Conservation (phyloP, 2,797 vertebrate genomes). For the Pseudomugil tenellus region DNA sequence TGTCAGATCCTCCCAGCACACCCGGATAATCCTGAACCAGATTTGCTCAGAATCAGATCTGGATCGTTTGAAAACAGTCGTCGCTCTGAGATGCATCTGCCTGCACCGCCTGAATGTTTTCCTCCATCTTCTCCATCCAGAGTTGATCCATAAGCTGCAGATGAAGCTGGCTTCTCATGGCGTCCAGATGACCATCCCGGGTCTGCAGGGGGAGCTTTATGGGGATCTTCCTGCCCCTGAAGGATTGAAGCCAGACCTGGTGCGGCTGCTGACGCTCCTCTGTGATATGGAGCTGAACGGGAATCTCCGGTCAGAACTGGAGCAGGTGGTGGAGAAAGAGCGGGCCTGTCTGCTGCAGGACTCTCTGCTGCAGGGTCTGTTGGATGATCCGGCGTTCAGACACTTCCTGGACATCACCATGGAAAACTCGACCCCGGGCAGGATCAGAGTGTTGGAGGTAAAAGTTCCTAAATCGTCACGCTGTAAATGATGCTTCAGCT, state of each 20-base stretch:
- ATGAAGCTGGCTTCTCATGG: slow-evolving; percentile 86
- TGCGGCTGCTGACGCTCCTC: slow-evolving; percentile 85
- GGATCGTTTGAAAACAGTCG: no score
- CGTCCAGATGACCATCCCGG: slow-evolving; percentile 85
- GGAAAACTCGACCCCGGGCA: slow-evolving; percentile 85
- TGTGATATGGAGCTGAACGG: slow-evolving; percentile 92
- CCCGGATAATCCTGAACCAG: no score
- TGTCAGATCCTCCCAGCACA: no score
- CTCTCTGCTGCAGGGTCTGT: slow-evolving; percentile 86
- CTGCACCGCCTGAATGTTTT: no score
- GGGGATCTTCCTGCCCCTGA: slow-evolving; percentile 40
- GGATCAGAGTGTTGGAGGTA: slow-evolving; percentile 93
- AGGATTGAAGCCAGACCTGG: slow-evolving; percentile 76
- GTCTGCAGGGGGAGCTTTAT: slow-evolving; percentile 69
- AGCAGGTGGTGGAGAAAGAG: slow-evolving; percentile 86
- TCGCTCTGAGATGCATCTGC: no score
- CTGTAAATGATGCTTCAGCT: background rate
- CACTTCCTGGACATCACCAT: slow-evolving; percentile 87
- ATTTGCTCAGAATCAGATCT: no score
- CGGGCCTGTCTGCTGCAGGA: slow-evolving; percentile 86
- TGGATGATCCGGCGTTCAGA: slow-evolving; percentile 82
- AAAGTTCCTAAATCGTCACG: background rate
- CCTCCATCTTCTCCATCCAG: slow-evolving; percentile 65
- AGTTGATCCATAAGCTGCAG: slow-evolving; percentile 84
- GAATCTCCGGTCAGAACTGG: slow-evolving; percentile 88